These are phyloP conservation scores for Caenorhabditis japonica DNA, from an alignment of 2,888 invertebrate species.

Conservation along the genomic window DNA sequence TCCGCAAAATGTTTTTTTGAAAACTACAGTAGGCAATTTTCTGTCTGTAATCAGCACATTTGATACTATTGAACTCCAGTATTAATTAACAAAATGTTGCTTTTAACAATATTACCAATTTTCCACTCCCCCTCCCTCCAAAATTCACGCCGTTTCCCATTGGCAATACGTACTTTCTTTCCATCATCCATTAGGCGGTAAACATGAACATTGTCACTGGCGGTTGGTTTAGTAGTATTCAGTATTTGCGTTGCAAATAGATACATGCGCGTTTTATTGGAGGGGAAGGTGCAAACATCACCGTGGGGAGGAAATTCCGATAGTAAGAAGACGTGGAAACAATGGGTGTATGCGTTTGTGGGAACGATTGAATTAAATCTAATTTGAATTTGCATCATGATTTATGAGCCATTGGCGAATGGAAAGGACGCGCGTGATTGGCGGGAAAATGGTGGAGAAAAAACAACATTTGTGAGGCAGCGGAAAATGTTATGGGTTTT, in stretches of 20 bases:
- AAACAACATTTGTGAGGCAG: too few species aligned
- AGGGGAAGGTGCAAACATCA: conserved; percentile 48
- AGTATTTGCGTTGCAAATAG: conserved; percentile 41
- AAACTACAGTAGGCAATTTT: too few species aligned
- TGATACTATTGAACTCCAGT: not conserved
- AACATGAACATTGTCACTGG: conserved; percentile 30
- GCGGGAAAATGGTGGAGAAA: too few species aligned
- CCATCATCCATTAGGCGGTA: conserved; percentile 32
- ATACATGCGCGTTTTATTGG: conserved; percentile 48
- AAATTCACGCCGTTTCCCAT: not conserved
- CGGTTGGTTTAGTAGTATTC: too few species aligned
- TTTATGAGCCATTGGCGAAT: conserved; percentile 38
- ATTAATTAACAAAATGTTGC: too few species aligned
- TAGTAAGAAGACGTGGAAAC: conserved; percentile 33
- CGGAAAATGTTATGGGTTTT: too few species aligned
- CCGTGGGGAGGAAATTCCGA: conserved; percentile 27
- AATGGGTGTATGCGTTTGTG: conserved; percentile 4
- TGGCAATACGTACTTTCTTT: not conserved
- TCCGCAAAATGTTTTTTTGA: too few species aligned
- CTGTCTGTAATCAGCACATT: too few species aligned
- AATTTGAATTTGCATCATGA: conserved; percentile 8
- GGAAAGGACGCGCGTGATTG: not conserved
- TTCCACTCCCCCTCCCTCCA: too few species aligned
- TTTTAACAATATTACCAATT: too few species aligned
- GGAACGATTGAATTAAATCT: not conserved